Conservation (phyloP, 2,113 vertebrate species). For the Lynx canadensis region DNA sequence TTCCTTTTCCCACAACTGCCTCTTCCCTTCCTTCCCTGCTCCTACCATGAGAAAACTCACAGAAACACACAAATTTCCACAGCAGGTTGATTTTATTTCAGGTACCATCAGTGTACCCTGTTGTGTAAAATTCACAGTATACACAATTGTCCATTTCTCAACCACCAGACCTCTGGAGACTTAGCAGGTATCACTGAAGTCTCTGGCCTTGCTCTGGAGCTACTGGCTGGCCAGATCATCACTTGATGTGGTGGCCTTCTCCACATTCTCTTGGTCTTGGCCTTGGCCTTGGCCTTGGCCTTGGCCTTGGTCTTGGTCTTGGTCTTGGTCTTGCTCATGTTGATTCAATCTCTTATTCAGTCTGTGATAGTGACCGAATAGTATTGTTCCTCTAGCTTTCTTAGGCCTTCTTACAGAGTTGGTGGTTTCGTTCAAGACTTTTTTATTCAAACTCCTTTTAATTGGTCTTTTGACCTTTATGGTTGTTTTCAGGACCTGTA, state of each 20-base stretch:
- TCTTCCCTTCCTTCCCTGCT: neutral
- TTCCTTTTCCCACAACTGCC: neutral
- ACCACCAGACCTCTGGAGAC: neutral
- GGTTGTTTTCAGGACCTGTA: neutral
- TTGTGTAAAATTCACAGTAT: neutral
- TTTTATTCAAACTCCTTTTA: neutral
- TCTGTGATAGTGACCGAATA: neutral
- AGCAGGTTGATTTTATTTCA: constrained; percentile 22
- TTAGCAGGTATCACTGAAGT: neutral
- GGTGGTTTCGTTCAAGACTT: neutral
- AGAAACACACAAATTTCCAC: neutral
- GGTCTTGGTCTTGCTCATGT: neutral
- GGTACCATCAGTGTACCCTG: neutral
- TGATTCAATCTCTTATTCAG: neutral
- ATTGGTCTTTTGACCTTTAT: neutral
- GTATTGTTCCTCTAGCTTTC: neutral
- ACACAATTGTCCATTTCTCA: neutral
- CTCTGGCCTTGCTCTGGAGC: neutral
- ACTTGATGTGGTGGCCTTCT: neutral
- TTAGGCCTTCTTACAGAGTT: neutral
- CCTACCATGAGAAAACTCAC: neutral
- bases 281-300: too few relatives aligned
- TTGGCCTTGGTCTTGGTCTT: too few relatives aligned
- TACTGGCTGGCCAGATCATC: neutral
- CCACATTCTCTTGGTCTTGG: neutral